Evolutionary conservation across 2,888 invertebrate species (phyloP).

Genomic region (Litoditis marina): DNA sequence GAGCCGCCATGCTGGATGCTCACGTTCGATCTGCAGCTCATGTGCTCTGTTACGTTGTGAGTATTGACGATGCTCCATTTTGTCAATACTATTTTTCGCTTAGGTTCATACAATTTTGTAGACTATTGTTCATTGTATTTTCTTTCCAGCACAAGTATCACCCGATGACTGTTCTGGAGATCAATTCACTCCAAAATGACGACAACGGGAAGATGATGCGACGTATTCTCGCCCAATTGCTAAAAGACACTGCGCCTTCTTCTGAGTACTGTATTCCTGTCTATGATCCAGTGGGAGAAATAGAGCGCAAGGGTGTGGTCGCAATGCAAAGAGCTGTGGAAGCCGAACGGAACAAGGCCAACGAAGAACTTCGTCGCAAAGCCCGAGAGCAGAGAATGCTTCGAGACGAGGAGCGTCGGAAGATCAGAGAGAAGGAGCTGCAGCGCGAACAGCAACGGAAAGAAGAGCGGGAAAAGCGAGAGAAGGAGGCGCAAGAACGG

Average conservation of each 20-base stretch:
- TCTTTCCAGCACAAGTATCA: constrained; percentile 29
- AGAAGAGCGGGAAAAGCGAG: not conserved
- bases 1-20: constrained; percentile 19
- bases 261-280: constrained; percentile 34
- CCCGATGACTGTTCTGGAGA: constrained; percentile 18
- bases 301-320: constrained; percentile 9
- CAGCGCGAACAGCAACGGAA: not conserved
- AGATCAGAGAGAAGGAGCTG: constrained; percentile 2
- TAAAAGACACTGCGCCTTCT: constrained; percentile 29
- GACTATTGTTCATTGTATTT: not conserved
- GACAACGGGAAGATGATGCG: not conserved
- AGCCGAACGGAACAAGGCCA: constrained; percentile 8
- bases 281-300: constrained; percentile 39
- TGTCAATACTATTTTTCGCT: too few relatives aligned
- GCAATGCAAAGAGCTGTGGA: constrained; percentile 5
- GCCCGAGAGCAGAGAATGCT: constrained; percentile 14
- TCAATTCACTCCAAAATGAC: constrained; percentile 10
- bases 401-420: constrained; percentile 4
- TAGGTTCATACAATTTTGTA: too few relatives aligned
- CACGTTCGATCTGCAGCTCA: constrained; percentile 34
- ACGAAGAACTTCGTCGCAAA: constrained; percentile 9
- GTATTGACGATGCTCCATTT: not conserved
- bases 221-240: constrained; percentile 2
- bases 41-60: constrained; percentile 32
- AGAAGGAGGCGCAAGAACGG: not conserved